A percentile compares a stretch with the other conserved stretches of the same genome.
These are phyloP conservation scores for Prochilodus magdalenae DNA, from an alignment of 2,113 vertebrate species.

Conservation along the genomic window DNA sequence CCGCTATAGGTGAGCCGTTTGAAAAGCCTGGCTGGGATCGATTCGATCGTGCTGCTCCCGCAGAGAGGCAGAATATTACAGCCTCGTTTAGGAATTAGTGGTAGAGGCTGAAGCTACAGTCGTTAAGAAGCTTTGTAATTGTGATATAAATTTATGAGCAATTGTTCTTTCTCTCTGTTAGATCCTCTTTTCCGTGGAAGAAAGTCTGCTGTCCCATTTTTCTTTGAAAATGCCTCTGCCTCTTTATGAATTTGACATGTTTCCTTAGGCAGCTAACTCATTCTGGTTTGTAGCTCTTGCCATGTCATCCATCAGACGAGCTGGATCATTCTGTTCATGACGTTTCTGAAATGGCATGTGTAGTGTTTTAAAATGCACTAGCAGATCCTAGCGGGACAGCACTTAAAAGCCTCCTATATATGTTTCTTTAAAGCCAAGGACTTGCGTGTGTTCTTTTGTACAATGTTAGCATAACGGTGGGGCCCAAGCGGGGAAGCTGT, in stretches of 20 bases:
- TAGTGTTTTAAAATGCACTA: neutral
- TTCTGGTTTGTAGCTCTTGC: neutral
- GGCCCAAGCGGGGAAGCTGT: slow-evolving; percentile 21
- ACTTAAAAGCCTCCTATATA: slow-evolving; percentile 10
- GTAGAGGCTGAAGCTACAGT: neutral
- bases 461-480: slow-evolving; percentile 18
- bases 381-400: neutral
- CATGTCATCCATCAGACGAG: neutral
- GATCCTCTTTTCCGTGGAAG: neutral
- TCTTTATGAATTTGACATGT: slow-evolving; percentile 28
- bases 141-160: slow-evolving; percentile 36
- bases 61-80: slow-evolving; percentile 40
- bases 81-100: slow-evolving; percentile 32
- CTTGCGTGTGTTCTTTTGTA: slow-evolving; percentile 4
- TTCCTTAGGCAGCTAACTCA: slow-evolving; percentile 20
- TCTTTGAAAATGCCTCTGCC: slow-evolving; percentile 34
- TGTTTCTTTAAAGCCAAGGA: slow-evolving; percentile 1
- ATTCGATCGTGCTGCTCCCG: slow-evolving; percentile 27
- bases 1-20: slow-evolving; percentile 43
- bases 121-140: slow-evolving; percentile 27
- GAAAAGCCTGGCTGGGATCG: slow-evolving; percentile 37
- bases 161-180: slow-evolving; percentile 29
- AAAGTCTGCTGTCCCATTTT: slow-evolving; percentile 26
- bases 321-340: neutral
- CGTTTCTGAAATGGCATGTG: neutral